A percentile compares a stretch with the other conserved stretches of the same genome.
Evolutionary conservation across 1,140 invertebrate species (phyloP).

Genomic region (Aphidius ervi): DNA sequence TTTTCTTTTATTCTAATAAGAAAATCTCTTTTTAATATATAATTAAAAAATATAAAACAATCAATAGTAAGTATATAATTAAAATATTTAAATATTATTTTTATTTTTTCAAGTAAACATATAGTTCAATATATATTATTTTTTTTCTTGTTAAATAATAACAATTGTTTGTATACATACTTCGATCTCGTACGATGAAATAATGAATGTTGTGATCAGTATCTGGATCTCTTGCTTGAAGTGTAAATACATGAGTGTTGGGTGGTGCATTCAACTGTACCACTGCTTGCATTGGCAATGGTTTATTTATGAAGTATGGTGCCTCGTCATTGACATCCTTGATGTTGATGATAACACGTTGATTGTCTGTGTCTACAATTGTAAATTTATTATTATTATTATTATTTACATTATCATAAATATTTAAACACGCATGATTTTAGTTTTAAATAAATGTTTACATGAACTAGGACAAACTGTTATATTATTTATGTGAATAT

Average conservation of each 20-base stretch:
- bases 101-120: too few species aligned
- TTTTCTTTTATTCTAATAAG: neutral
- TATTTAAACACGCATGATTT: too few species aligned
- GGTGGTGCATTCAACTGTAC: slow-evolving; percentile 91
- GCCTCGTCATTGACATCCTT: slow-evolving; percentile 95
- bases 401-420: too few species aligned
- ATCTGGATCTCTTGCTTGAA: slow-evolving; percentile 91
- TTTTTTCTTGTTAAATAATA: neutral
- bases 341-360: slow-evolving; percentile 89
- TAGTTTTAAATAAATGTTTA: too few species aligned
- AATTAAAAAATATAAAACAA: neutral
- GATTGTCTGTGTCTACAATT: slow-evolving; percentile 85
- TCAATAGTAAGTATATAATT: neutral
- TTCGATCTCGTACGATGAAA: slow-evolving; percentile 88
- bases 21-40: neutral
- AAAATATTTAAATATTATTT: too few species aligned
- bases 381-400: neutral
- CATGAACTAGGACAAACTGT: too few species aligned
- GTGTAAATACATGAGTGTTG: slow-evolving; percentile 91
- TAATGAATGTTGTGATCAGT: slow-evolving; percentile 94
- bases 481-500: too few species aligned
- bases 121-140: too few species aligned
- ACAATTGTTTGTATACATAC: slow-evolving; percentile 33
- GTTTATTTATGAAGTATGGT: slow-evolving; percentile 92
- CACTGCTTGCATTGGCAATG: slow-evolving; percentile 92